Evolutionary conservation across 1,140 invertebrate species (phyloP), one percentile per base, ranked within the genome.

Genomic region (Meloidogyne exigua): DNA sequence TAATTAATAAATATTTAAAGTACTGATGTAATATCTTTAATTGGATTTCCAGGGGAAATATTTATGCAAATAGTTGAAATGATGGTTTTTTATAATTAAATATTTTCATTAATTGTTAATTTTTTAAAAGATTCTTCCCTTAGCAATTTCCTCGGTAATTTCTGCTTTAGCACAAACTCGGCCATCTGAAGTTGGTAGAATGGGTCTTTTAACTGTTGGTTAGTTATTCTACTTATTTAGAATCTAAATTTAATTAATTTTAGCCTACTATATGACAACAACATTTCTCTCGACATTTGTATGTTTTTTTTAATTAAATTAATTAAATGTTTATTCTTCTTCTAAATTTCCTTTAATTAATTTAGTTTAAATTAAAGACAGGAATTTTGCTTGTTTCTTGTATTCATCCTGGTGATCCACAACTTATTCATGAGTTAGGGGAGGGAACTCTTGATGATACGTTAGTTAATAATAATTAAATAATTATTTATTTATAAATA

Each of bases 1-100:
- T 21, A 77, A 91, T 94, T 82, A 90, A 90, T 67, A 88, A 94
- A 68, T 90, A 92, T 80, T 90, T 91, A 15, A 26, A 91, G 91
- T 75, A 90, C 91, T 65, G 92, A 93, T 83, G 91, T 91, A 15
- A 91, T 94, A 12, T 91, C 93, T 89, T 89, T 95, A 78, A 92
- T 96, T 77, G 93, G 92, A 2, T 95, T 95, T 88, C 93, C 93
- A 21, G 93, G 93, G 69, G 93, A 95, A 84, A 89, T 95, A 11
- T 94, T 95, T 87, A 94, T 94, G 92, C 91, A 93, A 82, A 79
- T 79, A 39, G 77, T 79, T 18, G 76, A 79, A 62, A 80, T 79
- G 76, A 79, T 79, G 77, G 49, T 57, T 57, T n/a, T 44, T 13
- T 44, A 44, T 44, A n/a, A 18, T 49, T 49, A 18, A 18, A 49